Conservation (phyloP, 1,140 invertebrate species). For the Tachypleus tridentatus region DNA sequence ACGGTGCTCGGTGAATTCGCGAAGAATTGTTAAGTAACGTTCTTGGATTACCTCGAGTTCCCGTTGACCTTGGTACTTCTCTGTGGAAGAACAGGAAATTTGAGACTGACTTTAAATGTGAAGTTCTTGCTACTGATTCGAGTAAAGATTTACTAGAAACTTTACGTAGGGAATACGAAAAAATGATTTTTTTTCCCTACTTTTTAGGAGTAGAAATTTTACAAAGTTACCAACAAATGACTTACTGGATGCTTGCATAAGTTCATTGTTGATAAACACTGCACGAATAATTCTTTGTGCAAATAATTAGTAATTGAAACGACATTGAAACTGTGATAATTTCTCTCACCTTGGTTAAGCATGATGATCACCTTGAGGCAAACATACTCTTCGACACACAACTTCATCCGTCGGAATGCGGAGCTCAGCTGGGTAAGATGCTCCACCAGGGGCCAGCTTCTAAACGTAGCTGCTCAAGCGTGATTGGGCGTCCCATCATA, state of each 20-base stretch:
- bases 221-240: too few species aligned
- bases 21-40: slow-evolving; percentile 76
- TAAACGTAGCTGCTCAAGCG: slow-evolving; percentile 72
- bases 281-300: too few species aligned
- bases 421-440: slow-evolving; percentile 86
- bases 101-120: not conserved
- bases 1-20: slow-evolving; percentile 74
- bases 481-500: slow-evolving; percentile 64
- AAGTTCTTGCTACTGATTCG: too few species aligned
- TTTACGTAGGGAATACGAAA: too few species aligned
- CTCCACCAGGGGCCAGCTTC: slow-evolving; percentile 86
- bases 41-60: slow-evolving; percentile 84
- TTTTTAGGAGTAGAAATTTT: too few species aligned
- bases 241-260: too few species aligned
- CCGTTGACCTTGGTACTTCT: slow-evolving; percentile 27
- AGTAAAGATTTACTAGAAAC: too few species aligned
- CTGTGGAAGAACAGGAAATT: slow-evolving; percentile 8
- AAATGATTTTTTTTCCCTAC: too few species aligned
- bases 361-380: slow-evolving; percentile 92
- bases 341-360: slow-evolving; percentile 45
- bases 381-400: slow-evolving; percentile 73
- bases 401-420: slow-evolving; percentile 73
- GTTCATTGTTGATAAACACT: too few species aligned
- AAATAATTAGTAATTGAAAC: too few species aligned
- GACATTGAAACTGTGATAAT: not conserved